A percentile compares a stretch with the other conserved stretches of the same genome.
Evolutionary conservation across 2,888 invertebrate genomes (phyloP).

Genomic region (Hydrotaea diabolus): DNA sequence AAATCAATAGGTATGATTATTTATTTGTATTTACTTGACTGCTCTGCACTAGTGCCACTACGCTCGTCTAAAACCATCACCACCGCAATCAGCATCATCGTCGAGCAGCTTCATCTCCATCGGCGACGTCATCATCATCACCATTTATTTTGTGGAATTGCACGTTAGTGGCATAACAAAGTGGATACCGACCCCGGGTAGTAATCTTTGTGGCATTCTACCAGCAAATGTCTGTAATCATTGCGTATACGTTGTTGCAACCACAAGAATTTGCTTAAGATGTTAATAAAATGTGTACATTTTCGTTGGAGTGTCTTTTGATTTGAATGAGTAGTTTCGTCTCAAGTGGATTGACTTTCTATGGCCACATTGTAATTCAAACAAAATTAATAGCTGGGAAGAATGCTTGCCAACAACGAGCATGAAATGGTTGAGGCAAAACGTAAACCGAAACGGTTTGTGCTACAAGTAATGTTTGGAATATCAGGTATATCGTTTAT

Average conservation of each 20-base stretch:
- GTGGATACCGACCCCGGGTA: not conserved
- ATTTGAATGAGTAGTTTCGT: not conserved
- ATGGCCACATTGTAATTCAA: not conserved
- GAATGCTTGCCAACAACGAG: not conserved
- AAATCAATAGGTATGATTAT: constrained; percentile 34
- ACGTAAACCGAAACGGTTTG: no score
- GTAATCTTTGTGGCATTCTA: not conserved
- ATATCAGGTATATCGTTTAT: no score
- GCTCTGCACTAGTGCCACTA: not conserved
- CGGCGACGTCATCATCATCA: not conserved
- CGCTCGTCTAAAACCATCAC: not conserved
- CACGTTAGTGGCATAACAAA: not conserved
- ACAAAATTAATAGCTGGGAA: not conserved
- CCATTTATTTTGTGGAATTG: not conserved
- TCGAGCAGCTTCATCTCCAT: not conserved
- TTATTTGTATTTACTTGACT: constrained; percentile 38
- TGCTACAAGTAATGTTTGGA: no score
- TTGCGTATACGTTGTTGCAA: not conserved
- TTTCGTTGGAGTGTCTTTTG: not conserved
- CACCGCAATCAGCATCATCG: no score
- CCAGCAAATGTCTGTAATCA: not conserved
- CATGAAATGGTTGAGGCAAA: no score
- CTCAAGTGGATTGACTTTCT: not conserved
- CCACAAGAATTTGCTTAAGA: not conserved
- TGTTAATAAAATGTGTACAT: not conserved